phyloP scores from a whole-genome alignment of 2,797 vertebrate species.

The Mormyrus proboscirostris region DNA sequence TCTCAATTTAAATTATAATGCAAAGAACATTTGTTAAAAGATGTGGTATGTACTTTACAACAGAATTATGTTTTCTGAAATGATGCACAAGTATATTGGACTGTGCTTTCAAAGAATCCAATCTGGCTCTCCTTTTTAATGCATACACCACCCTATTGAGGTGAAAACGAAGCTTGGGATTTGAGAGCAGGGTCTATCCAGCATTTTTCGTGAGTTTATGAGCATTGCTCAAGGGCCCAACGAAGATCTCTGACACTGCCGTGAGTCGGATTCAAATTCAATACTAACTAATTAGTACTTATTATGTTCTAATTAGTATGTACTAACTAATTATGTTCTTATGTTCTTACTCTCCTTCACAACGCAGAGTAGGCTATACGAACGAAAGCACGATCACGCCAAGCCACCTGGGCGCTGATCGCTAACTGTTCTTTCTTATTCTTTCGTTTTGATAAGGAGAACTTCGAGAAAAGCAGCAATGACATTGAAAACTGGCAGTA shows the following conservation, averaged over 20 bases:
- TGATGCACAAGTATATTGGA: neutral
- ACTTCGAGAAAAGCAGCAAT: neutral
- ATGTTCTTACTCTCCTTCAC: neutral
- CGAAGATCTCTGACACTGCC: neutral
- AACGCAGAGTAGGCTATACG: neutral
- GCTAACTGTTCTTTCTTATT: neutral
- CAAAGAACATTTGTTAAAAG: neutral
- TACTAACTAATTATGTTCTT: too few species aligned
- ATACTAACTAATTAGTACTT: neutral
- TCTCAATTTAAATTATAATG: neutral
- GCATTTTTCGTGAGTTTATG: neutral
- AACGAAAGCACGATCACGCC: neutral
- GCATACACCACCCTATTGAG: neutral
- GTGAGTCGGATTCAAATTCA: neutral
- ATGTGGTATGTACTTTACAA: neutral
- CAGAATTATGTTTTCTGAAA: neutral
- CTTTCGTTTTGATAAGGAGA: neutral
- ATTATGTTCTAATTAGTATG: too few species aligned
- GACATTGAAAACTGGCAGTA: neutral
- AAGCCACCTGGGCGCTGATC: neutral
- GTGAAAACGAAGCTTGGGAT: neutral
- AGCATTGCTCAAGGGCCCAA: neutral
- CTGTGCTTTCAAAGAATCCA: neutral
- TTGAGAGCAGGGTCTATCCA: neutral
- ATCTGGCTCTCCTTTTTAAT: neutral